Evolutionary conservation across 2,113 vertebrate genomes (phyloP).

Genomic region (Merops nubicus): DNA sequence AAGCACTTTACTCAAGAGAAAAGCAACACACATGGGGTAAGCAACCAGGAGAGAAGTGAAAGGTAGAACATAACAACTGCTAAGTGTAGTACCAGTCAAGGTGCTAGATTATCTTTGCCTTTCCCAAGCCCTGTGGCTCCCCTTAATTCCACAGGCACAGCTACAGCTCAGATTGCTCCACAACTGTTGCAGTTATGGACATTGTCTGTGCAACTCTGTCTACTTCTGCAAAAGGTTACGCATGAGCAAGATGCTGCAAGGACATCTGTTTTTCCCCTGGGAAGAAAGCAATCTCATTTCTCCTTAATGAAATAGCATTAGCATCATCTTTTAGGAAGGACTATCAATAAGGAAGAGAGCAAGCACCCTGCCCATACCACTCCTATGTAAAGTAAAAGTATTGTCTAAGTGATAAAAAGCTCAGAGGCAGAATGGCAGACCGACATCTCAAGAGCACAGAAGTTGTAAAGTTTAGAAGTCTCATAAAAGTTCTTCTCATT

Average conservation of each 20-base stretch:
- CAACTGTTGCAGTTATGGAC: background rate
- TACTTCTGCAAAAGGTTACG: background rate
- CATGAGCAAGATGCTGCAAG: background rate
- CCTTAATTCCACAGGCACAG: background rate
- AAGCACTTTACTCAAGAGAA: background rate
- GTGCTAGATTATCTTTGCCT: background rate
- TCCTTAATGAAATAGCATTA: background rate
- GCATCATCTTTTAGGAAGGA: background rate
- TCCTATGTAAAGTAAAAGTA: background rate
- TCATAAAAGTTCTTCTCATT: background rate
- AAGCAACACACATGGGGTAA: background rate
- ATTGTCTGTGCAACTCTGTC: background rate
- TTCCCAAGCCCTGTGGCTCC: background rate
- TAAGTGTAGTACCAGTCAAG: background rate
- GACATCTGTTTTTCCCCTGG: background rate
- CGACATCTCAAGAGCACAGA: background rate
- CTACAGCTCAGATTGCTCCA: background rate
- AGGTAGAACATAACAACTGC: background rate
- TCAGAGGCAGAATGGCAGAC: background rate
- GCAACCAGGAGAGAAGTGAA: background rate
- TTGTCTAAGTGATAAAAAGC: background rate
- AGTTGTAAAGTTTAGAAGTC: background rate
- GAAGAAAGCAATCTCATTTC: background rate
- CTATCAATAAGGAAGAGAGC: background rate
- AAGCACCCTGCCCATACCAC: background rate